Evolutionary conservation across 2,797 vertebrate genomes (phyloP), one percentile per base, ranked within the genome.

Genomic region (Rhinichthys osculus): DNA sequence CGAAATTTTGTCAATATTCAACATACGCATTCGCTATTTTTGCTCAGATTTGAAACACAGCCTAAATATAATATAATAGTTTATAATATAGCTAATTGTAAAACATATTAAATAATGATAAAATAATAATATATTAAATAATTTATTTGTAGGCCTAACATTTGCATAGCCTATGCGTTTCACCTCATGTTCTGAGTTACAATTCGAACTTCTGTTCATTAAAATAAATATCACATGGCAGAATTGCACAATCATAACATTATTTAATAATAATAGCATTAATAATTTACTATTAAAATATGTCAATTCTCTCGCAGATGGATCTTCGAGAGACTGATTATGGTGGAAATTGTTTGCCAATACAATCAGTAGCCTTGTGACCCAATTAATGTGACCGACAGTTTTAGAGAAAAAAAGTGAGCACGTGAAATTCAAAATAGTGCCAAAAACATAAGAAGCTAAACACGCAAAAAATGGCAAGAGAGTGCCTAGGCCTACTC

Each of bases 401-500:
- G 19, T 40, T 38, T 69, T 69, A 69, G 11, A 5, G 1, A 4
- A 72, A 30, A 52, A 54, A 74, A 76, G 3, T 14, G 10, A 38
- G 52, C 2, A 33, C 17, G 33, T 38, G 21, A 77, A 8, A 38
- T 23, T 78, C 7, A 62, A 62, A 76, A 19, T 13, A 27, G 8
- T 27, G 14, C 23, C 3, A 27, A 54, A 59, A 54, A 33, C n/a
- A 47, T 7, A 33, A 57, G 21, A 38, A 50, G 30, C 13, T n/a
- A 33, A 5, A 59, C 9, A 72, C 23, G 19, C 23, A 50, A 73
- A 8, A n/a, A 38, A n/a, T 4, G 13, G 17, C 7, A 17, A 66
- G 6, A 21, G 27, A n/a, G 16, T 8, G 62, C 40, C 50, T 27
- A 35, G 54, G 73, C 38, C 78, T 64, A 44, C 91, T 93, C 93